Evolutionary conservation across 2,113 vertebrate species (phyloP), one percentile per base, ranked within the genome.

Genomic region (Spermophilus dauricus): DNA sequence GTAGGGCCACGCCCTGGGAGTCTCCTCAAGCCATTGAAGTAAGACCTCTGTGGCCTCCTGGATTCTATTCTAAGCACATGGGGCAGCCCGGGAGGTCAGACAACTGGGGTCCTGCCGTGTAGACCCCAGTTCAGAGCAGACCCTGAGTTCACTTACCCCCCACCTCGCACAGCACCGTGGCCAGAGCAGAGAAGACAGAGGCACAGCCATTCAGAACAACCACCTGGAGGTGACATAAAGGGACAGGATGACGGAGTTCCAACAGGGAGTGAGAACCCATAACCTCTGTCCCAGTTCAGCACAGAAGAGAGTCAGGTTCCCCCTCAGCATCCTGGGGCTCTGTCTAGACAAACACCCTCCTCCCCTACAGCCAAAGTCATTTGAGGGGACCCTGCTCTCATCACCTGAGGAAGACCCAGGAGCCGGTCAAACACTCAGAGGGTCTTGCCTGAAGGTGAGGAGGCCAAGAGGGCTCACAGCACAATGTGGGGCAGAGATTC

Each of bases 121-220:
- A 56, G 56, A 39, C 13, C 32, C 10, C 45, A 10, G n/a, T 0
- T 13, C 61, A 53, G 28, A 67, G 77, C 0, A 1, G 78, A 22
- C 17, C 22, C 30, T 0, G 1, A 32, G 70, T 42, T 51, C 67
- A 98, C 98, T 98, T 98, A 99, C 99, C 99, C 94, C 99, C 99
- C 5, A 98, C 98, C 98, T 99, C 99, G 96, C 99, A 99, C 93
- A 99, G 99, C 28, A 99, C 99, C 1, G 99, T 99, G 91, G 99
- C 99, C 95, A 99, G 97, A 4, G 99, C 98, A 7, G 99, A 99
- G 98, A 99, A 99, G 83, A 99, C 96, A 72, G 99, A 99, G 22
- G 99, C 98, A 87, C 99, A 99, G 81, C 99, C 99, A n/a, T 99
- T 99, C 98, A 99, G 98, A 98, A 99, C 98, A 34, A 99, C 99